Evolutionary conservation across 2,888 invertebrate genomes (phyloP).

Genomic region (Tribolium freemani): DNA sequence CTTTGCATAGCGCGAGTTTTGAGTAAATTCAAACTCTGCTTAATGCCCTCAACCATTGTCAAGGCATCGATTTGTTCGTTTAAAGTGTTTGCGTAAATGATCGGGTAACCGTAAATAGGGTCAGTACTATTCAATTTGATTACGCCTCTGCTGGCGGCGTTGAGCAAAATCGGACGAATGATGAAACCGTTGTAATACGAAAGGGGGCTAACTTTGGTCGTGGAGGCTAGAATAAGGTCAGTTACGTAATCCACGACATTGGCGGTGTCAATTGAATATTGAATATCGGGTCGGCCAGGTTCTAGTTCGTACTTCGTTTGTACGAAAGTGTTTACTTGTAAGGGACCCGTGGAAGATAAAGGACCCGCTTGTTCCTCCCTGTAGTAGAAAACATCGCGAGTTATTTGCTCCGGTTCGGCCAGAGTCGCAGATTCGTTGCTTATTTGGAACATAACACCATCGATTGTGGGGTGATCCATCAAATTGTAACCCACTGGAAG

Average conservation of each 20-base stretch:
- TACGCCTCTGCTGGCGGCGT: slow-evolving; percentile 76
- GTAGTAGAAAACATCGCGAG: slow-evolving; percentile 67
- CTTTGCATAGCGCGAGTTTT: slow-evolving; percentile 73
- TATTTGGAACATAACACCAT: slow-evolving; percentile 72
- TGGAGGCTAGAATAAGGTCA: slow-evolving; percentile 69
- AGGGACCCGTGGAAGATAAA: slow-evolving; percentile 70
- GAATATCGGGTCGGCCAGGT: slow-evolving; percentile 74
- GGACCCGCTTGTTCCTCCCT: slow-evolving; percentile 69
- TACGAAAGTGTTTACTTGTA: slow-evolving; percentile 74
- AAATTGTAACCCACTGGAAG: slow-evolving; percentile 81
- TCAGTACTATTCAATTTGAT: slow-evolving; percentile 77
- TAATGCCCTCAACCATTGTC: slow-evolving; percentile 74
- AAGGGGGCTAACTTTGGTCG: slow-evolving; percentile 70
- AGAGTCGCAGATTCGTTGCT: slow-evolving; percentile 72
- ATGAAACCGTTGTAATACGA: slow-evolving; percentile 76
- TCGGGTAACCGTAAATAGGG: slow-evolving; percentile 79
- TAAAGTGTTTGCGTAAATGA: slow-evolving; percentile 81
- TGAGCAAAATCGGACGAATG: slow-evolving; percentile 74
- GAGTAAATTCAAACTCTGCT: slow-evolving; percentile 73
- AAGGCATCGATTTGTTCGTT: slow-evolving; percentile 75
- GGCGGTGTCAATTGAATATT: slow-evolving; percentile 75
- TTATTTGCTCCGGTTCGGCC: slow-evolving; percentile 65
- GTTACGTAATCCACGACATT: slow-evolving; percentile 72
- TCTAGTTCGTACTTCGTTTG: slow-evolving; percentile 71
- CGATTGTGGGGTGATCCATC: slow-evolving; percentile 81